Evolutionary conservation across 2,888 invertebrate species (phyloP).

Genomic region (Eupithecia centaureata): DNA sequence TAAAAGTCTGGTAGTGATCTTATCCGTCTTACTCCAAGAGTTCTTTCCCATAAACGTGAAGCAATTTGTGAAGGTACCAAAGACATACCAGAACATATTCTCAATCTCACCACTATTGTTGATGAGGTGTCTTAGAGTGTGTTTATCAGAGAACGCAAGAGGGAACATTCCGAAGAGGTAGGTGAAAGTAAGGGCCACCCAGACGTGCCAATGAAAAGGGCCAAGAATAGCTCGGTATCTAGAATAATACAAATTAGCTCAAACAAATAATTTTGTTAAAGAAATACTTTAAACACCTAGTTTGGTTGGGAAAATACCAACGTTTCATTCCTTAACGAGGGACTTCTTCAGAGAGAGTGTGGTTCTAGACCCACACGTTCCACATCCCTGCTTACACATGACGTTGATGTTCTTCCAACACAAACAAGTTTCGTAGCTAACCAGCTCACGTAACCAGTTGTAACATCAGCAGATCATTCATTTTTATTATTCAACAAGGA

Average conservation of each 20-base stretch:
- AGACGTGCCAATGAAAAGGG: conserved; percentile 92
- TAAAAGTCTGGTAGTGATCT: conserved; percentile 87
- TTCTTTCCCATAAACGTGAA: conserved; percentile 88
- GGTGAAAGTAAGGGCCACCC: conserved; percentile 88
- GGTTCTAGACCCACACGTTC: too few relatives aligned
- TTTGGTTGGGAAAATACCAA: too few relatives aligned
- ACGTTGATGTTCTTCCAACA: too few relatives aligned
- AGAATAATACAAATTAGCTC: conserved; percentile 33
- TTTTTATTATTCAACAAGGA: background rate
- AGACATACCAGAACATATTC: conserved; percentile 95
- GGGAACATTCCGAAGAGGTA: conserved; percentile 90
- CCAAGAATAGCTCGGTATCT: conserved; percentile 93
- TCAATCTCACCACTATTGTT: conserved; percentile 89
- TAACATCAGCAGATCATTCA: background rate
- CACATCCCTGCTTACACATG: too few relatives aligned
- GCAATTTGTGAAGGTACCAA: conserved; percentile 92
- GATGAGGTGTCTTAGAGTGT: conserved; percentile 86
- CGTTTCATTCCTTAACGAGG: too few relatives aligned
- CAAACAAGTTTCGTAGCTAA: too few relatives aligned
- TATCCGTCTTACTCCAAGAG: conserved; percentile 88
- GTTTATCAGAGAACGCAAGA: conserved; percentile 88
- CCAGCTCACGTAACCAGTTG: too few relatives aligned
- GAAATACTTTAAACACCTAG: too few relatives aligned
- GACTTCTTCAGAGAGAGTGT: too few relatives aligned
- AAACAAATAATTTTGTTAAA: conserved; percentile 20